These are phyloP conservation scores for Otolemur crassicaudatus DNA, from an alignment of 2,797 vertebrate genomes.

Conservation along the genomic window DNA sequence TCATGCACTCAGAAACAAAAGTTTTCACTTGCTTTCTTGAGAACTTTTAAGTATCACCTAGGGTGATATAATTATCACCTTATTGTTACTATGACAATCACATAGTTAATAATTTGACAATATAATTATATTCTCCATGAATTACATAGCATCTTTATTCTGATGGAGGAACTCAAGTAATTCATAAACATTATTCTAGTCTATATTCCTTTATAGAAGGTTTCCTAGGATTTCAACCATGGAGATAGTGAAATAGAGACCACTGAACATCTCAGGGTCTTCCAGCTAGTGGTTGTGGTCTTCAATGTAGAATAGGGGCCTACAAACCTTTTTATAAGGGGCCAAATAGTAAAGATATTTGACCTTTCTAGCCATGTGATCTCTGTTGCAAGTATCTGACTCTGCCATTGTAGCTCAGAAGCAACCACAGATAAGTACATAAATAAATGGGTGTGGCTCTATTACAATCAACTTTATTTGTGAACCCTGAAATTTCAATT, in stretches of 20 bases:
- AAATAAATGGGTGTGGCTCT: background rate
- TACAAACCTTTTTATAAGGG: background rate
- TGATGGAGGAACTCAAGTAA: slow-evolving; percentile 2
- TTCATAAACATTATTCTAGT: slow-evolving; percentile 23
- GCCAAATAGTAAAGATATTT: background rate
- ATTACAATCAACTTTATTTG: background rate
- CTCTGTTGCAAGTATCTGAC: background rate
- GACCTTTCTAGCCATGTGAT: background rate
- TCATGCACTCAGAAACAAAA: background rate
- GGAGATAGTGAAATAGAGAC: background rate
- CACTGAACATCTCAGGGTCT: background rate
- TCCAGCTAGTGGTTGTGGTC: background rate
- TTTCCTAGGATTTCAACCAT: slow-evolving; percentile 31
- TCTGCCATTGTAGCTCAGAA: background rate
- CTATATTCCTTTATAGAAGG: background rate
- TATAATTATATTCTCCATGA: slow-evolving; percentile 52
- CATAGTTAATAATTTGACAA: slow-evolving; percentile 62
- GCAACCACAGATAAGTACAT: background rate
- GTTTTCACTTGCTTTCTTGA: slow-evolving; percentile 7
- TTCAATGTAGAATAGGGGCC: background rate
- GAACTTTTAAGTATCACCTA: slow-evolving; percentile 39
- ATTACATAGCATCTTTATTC: slow-evolving; percentile 52
- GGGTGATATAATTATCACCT: slow-evolving; percentile 51
- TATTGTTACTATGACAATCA: slow-evolving; percentile 41
- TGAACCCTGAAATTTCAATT: slow-evolving; percentile 31